Percentiles rank a stretch among this genome's conserved stretches.
phyloP scores from a whole-genome alignment of 2,888 invertebrate species.

The Apamea crenata region DNA sequence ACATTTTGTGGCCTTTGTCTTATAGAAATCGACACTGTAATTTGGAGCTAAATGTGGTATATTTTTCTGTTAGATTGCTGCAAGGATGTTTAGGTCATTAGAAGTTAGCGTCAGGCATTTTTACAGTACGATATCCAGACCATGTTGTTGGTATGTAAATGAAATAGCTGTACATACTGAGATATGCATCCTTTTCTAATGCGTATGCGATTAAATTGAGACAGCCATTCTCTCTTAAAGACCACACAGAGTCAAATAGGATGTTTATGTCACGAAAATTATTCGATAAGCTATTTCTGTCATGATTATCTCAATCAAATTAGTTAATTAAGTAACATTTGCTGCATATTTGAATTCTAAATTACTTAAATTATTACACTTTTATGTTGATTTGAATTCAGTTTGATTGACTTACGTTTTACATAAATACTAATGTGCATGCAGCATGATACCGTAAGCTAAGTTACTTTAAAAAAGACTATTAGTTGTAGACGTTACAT shows the following conservation, averaged over 20 bases:
- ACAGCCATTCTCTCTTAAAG: slow-evolving; percentile 30
- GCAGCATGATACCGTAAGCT: background rate
- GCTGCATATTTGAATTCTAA: slow-evolving; percentile 40
- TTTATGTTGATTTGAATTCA: slow-evolving; percentile 47
- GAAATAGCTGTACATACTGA: slow-evolving; percentile 8
- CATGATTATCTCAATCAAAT: slow-evolving; percentile 57
- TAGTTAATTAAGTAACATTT: slow-evolving; percentile 53
- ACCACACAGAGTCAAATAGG: slow-evolving; percentile 51
- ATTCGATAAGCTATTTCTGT: slow-evolving; percentile 41
- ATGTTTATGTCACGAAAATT: slow-evolving; percentile 40
- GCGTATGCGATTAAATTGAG: slow-evolving; percentile 30
- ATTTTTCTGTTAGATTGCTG: slow-evolving; percentile 45
- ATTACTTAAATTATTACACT: slow-evolving; percentile 49
- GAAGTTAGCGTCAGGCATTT: slow-evolving; percentile 8
- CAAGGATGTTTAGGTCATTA: slow-evolving; percentile 46
- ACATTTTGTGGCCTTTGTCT: slow-evolving; percentile 66
- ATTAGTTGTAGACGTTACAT: background rate
- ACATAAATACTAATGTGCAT: slow-evolving; percentile 30
- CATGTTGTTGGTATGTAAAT: slow-evolving; percentile 26
- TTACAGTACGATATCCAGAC: slow-evolving; percentile 12
- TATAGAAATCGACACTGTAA: slow-evolving; percentile 64
- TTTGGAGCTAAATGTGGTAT: slow-evolving; percentile 56
- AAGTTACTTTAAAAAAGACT: background rate
- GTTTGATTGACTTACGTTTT: slow-evolving; percentile 55
- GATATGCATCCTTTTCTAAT: slow-evolving; percentile 32